These are phyloP conservation scores for Philaenus spumarius DNA, from an alignment of 1,140 invertebrate species.

Conservation along the genomic window DNA sequence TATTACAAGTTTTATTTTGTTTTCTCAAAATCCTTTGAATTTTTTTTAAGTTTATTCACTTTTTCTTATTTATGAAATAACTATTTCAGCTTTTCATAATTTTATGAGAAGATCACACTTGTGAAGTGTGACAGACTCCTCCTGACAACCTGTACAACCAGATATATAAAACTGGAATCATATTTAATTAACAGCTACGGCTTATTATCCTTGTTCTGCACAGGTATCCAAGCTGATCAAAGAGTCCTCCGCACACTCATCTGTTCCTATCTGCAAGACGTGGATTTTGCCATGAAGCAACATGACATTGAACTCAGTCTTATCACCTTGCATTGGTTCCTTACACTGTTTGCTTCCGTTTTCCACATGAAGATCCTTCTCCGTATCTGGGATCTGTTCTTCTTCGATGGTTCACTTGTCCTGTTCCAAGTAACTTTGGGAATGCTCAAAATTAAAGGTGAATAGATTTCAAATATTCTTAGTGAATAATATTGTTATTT, in stretches of 20 bases:
- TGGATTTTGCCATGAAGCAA: conserved; percentile 81
- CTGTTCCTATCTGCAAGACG: conserved; percentile 79
- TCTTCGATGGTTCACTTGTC: conserved; percentile 90
- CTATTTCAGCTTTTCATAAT: no score
- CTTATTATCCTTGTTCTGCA: conserved; percentile 30
- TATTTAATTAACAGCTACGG: no score
- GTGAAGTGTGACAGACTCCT: no score
- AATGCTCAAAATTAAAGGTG: conserved; percentile 87
- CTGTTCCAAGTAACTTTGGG: conserved; percentile 95
- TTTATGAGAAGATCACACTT: no score
- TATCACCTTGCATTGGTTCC: conserved; percentile 96
- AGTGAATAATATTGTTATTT: no score
- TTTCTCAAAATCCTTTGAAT: no score
- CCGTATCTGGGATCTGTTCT: conserved; percentile 95
- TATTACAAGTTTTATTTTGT: no score
- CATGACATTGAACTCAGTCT: conserved; percentile 95
- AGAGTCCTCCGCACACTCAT: conserved; percentile 87
- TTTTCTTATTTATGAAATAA: no score
- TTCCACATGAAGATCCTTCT: conserved; percentile 96
- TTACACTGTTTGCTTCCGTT: conserved; percentile 96
- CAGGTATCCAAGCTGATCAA: conserved; percentile 87
- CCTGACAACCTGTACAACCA: no score
- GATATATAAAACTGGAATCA: no score
- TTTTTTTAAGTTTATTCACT: no score
- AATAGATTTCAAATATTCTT: neutral